phyloP scores from a whole-genome alignment of 2,888 invertebrate genomes.

The Trachelus troglodyta region DNA sequence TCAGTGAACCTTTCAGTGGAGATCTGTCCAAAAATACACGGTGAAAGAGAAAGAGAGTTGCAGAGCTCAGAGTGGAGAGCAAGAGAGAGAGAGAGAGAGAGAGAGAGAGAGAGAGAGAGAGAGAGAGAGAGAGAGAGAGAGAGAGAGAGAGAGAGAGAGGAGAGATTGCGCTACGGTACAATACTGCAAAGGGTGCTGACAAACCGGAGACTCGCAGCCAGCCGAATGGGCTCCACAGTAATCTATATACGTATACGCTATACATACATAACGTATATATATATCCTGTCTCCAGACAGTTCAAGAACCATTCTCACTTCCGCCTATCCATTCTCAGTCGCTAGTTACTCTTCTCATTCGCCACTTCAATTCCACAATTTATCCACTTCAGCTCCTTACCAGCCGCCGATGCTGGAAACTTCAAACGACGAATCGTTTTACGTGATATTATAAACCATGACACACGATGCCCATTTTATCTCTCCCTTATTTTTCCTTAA shows the following conservation, averaged over 20 bases:
- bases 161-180: conserved; percentile 3
- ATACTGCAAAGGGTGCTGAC: conserved; percentile 12
- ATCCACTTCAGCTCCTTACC: background rate
- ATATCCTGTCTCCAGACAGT: no score
- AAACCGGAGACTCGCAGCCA: conserved; percentile 5
- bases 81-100: conserved; percentile 19
- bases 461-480: no score
- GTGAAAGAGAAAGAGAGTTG: conserved; percentile 22
- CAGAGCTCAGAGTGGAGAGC: conserved; percentile 31
- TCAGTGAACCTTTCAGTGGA: conserved; percentile 42
- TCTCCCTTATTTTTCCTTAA: no score
- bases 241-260: no score
- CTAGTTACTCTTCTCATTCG: background rate
- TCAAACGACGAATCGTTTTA: no score
- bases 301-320: no score
- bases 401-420: no score
- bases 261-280: no score
- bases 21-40: conserved; percentile 40
- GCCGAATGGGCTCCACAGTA: background rate
- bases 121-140: background rate
- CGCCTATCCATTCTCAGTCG: background rate
- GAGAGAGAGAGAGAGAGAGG: conserved; percentile 6
- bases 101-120: conserved; percentile 19
- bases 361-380: background rate
- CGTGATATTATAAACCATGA: no score